A percentile compares a stretch with the other conserved stretches of the same genome.
phyloP scores from a whole-genome alignment of 2,113 vertebrate genomes.

The Taurulus bubalis region DNA sequence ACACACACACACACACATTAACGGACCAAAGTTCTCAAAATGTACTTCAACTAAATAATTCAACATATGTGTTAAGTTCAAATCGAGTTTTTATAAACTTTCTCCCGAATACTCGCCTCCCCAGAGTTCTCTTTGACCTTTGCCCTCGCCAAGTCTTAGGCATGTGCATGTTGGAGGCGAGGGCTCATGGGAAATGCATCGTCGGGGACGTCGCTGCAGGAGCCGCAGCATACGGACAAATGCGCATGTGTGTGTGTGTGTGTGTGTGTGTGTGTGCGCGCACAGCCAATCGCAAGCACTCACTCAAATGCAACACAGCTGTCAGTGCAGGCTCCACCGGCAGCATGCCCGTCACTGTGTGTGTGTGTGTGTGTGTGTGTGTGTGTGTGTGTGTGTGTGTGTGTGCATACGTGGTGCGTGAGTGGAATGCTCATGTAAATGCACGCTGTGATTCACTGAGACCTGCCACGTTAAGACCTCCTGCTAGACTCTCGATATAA shows the following conservation, averaged over 20 bases:
- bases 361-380: conserved; percentile 23
- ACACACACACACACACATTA: conserved; percentile 23
- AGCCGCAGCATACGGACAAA: conserved; percentile 59
- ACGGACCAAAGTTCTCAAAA: neutral
- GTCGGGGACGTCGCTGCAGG: conserved; percentile 53
- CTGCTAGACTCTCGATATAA: conserved; percentile 24
- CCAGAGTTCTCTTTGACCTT: conserved; percentile 9
- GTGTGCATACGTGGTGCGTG: neutral
- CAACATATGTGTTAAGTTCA: neutral
- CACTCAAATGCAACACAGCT: conserved; percentile 26
- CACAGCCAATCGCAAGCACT: conserved; percentile 6
- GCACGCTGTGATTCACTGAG: conserved; percentile 13
- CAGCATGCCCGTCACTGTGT: conserved; percentile 12
- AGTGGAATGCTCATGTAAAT: conserved; percentile 47
- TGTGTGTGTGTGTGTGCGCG: neutral
- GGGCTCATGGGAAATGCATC: conserved; percentile 50
- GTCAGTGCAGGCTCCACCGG: neutral
- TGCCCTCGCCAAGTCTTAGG: conserved; percentile 12
- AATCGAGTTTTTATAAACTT: neutral
- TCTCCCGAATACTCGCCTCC: neutral
- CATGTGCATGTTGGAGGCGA: conserved; percentile 8
- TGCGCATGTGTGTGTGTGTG: too few species aligned
- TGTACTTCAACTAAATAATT: neutral
- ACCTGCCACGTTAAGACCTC: conserved; percentile 43
- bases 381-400: conserved; percentile 12